Base-by-base conservation (phyloP, 2,113 vertebrate species). In the Cyphomyrus plagiostoma region DNA sequence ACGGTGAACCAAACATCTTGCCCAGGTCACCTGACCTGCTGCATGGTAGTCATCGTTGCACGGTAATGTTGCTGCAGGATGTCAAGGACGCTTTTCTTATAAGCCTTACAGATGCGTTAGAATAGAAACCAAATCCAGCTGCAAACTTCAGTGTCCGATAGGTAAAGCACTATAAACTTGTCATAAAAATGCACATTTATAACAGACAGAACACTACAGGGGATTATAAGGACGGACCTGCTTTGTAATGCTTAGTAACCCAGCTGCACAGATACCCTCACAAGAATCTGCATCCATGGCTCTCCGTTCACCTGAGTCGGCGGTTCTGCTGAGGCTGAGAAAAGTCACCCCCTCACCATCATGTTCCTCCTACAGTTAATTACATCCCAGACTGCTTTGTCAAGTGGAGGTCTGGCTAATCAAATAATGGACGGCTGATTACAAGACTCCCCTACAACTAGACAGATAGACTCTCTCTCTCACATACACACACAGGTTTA, bases 371-470 rank as follows among this genome's bases (percentile, higher is more conserved):
- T 39, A 42, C n/a, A 85, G 50, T 85, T 84, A 89, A 89, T 89
- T 89, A 85, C 89, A 49, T 89, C 35, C 74, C 77, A 26, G 88
- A 84, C 80, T 89, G 74, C 88, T 89, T 89, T 56, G 80, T 85
- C 77, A 89, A 89, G 52, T 89, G 80, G 52, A 56, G 42, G 52
- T 85, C 53, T 85, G n/a, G 35, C 80, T 84, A 89, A 89, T 89
- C 89, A 89, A 89, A 89, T 89, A 85, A 85, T 35, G 52, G 80
- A 46, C 77, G 58, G 88, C 77, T 56, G 50, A 52, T 83, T 42
- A 48, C 21, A 46, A 89, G 3, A 70, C 88, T 13, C 70, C 49
- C 86, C n/a, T 17, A 56, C 86, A 87, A 30, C 48, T 26, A 42
- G 48, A 56, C 85, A 35, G 45, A 56, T 21, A 56, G 53, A 83